Evolutionary conservation across 2,113 vertebrate genomes (phyloP), one percentile per base, ranked within the genome.

Genomic region (Siniperca chuatsi): DNA sequence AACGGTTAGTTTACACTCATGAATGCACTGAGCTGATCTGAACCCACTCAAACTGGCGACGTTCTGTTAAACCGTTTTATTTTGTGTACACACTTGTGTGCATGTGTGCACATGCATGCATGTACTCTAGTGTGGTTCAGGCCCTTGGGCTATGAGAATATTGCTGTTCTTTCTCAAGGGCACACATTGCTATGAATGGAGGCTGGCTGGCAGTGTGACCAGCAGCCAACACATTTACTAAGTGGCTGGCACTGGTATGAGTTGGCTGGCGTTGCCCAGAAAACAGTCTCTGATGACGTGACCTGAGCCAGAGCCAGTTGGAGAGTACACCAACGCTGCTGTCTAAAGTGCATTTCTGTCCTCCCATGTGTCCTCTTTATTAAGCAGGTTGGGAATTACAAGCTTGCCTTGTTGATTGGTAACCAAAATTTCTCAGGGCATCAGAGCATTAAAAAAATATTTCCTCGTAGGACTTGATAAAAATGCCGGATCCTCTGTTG

Each of bases 141-240:
- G 88, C 48, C 81, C 84, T 91, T 74, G 87, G 84, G 81, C 87
- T 87, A 92, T 84, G 81, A 90, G 90, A 92, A 92, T 89, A 92
- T 93, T 89, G 89, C 85, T 75, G 86, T 58, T 79, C 86, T 93
- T 92, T 94, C 85, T 89, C 58, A 80, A 93, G 90, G 90, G 89
- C 85, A 89, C 88, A 84, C 88, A 87, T 92, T 87, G 87, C 93
- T 91, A 67, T 93, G 92, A 96, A 95, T 93, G 75, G 90, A 90
- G 78, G 82, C 86, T 89, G 82, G 75, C 70, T 78, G 92, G 90
- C 92, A 93, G 88, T 37, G 83, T 82, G 85, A 91, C 90, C 78
- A 91, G 85, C 87, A 93, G 89, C 89, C 90, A 89, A 73, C 87
- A 89, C 88, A 85, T 93, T 95, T 92, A 90, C 90, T 90, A 89